Conservation (phyloP, 1,140 invertebrate genomes). For the Heliconius nattereri region DNA sequence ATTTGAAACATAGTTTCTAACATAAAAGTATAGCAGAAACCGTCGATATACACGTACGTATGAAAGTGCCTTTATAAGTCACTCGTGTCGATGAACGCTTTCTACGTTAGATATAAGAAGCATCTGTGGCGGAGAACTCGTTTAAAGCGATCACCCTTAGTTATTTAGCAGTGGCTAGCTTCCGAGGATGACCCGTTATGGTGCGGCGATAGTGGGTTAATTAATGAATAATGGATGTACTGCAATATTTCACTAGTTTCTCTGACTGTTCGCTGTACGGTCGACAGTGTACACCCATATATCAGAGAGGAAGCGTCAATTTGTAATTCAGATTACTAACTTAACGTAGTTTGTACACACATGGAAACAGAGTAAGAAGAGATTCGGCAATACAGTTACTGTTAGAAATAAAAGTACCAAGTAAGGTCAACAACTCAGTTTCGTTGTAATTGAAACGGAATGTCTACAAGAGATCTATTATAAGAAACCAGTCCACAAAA, state of each 20-base stretch:
- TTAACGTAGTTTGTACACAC: not conserved
- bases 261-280: constrained; percentile 44
- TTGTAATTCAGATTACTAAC: constrained; percentile 43
- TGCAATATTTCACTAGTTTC: constrained; percentile 70
- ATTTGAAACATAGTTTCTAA: not conserved
- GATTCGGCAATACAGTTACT: not conserved
- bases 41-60: not conserved
- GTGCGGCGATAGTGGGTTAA: constrained; percentile 64
- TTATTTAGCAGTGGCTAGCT: constrained; percentile 49
- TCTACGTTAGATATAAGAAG: constrained; percentile 24
- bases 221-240: constrained; percentile 72
- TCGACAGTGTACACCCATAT: constrained; percentile 31
- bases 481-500: constrained; percentile 45
- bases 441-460: constrained; percentile 50
- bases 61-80: constrained; percentile 9
- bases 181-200: constrained; percentile 63
- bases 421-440: constrained; percentile 54
- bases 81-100: constrained; percentile 30
- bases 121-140: constrained; percentile 34
- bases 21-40: not conserved
- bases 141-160: constrained; percentile 45
- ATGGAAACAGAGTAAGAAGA: not conserved
- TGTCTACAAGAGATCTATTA: constrained; percentile 41
- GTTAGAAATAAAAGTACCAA: constrained; percentile 33
- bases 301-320: constrained; percentile 48